Evolutionary conservation across 1,140 invertebrate species (phyloP), one percentile per base, ranked within the genome.

Genomic region (Atopsyche davidsoni): DNA sequence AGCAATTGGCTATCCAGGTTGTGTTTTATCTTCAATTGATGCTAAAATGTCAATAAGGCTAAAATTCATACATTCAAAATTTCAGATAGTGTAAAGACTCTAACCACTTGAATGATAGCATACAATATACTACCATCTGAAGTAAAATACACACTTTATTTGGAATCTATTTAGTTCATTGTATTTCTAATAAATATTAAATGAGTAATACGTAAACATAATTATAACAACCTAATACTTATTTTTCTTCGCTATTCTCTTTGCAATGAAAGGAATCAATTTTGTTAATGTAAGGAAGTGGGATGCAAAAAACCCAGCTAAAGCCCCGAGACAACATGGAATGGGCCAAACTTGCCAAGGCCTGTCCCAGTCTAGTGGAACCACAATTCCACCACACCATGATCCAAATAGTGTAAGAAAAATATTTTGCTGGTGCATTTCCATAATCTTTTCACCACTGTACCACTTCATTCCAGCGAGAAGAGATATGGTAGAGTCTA

Each of bases 281-380:
- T 65, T 70, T 36, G 68, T 22, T 3, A 80, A 62, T 31, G 71
- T 79, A 39, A 80, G 49, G 40, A 79, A 73, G 70, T 81, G 75
- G 7, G 75, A 74, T 2, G 75, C 31, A 13, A 77, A 65, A 55
- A 78, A 83, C 3, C 85, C 85, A 46, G 79, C 51, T 4, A 87
- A 60, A n/a, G 84, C 80, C 40, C 86, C 86, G 6, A 81, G 68
- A 46, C 79, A 75, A 61, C 83, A 87, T 3, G 87, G 85, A 58
- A 88, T 80, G 1, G 87, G 87, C 87, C 88, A 90, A 43, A 66
- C 69, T 70, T 88, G 91, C 90, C 91, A 96, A 1, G 87, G 83
- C 50, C 83, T 76, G 65, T 95, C 88, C 92, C 92, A 96, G 66
- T 96, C 92, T 9, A 96, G 68, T 18, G 92, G 92, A 51, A 95